Conservation (phyloP, 1,140 invertebrate genomes). For the Luehdorfia chinensis region DNA sequence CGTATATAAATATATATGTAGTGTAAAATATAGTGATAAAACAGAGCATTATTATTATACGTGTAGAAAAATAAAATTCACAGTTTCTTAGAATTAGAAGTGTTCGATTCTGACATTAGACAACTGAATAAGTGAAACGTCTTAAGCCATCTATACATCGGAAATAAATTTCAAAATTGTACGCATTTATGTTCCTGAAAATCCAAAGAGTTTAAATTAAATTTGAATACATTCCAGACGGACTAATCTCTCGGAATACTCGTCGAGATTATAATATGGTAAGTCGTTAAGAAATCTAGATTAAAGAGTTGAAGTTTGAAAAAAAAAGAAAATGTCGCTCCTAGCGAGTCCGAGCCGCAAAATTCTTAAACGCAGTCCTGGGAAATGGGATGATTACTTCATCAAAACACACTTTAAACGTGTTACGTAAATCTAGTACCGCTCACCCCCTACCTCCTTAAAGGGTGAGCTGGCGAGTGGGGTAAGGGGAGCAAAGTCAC, state of each 20-base stretch:
- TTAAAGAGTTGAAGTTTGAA: slow-evolving; percentile 62
- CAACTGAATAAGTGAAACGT: no score
- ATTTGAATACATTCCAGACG: background rate
- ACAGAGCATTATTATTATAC: no score
- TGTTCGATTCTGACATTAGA: no score
- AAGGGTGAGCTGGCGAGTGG: slow-evolving; percentile 48
- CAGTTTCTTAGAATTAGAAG: no score
- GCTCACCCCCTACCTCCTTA: slow-evolving; percentile 41
- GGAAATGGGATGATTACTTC: slow-evolving; percentile 76
- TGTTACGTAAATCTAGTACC: slow-evolving; percentile 76
- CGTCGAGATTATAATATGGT: slow-evolving; percentile 45
- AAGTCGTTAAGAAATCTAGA: slow-evolving; percentile 55
- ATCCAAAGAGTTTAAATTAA: no score
- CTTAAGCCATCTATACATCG: no score
- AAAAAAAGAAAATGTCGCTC: slow-evolving; percentile 52
- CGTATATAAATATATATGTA: no score
- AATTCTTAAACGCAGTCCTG: slow-evolving; percentile 73
- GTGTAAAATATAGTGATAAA: no score
- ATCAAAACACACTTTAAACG: slow-evolving; percentile 77
- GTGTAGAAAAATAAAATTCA: no score
- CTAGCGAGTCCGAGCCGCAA: slow-evolving; percentile 53
- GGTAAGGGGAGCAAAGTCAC: slow-evolving; percentile 31
- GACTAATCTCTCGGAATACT: slow-evolving; percentile 17
- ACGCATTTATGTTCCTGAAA: no score
- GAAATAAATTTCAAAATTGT: no score